These are phyloP conservation scores for Eretmochelys imbricata DNA, from an alignment of 2,113 vertebrate genomes.

Conservation along the genomic window DNA sequence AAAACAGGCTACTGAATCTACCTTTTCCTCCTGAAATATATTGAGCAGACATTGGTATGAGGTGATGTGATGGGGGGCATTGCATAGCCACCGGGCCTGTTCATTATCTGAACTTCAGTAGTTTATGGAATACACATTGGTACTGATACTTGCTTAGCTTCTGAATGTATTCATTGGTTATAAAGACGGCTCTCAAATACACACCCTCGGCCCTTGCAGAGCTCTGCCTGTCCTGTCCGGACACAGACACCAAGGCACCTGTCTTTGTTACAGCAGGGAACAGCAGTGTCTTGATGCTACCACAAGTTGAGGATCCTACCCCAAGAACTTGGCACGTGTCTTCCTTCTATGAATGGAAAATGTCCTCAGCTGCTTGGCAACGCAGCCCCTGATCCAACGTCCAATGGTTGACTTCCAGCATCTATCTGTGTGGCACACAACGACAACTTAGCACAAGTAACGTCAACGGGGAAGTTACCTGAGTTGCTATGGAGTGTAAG, in stretches of 20 bases:
- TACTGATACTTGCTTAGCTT: not conserved
- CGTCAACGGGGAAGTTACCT: not conserved
- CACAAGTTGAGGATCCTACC: accelerated
- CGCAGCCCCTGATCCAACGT: too few species aligned
- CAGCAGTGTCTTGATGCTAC: not conserved
- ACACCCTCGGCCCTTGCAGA: not conserved
- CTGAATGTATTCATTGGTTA: not conserved
- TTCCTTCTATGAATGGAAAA: not conserved
- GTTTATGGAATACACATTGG: not conserved
- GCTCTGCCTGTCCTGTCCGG: not conserved
- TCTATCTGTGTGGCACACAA: not conserved
- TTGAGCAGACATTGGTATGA: conserved; percentile 68
- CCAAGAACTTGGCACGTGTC: not conserved
- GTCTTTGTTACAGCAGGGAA: not conserved
- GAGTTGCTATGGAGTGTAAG: not conserved
- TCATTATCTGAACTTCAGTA: conserved; percentile 7
- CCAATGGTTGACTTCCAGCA: not conserved
- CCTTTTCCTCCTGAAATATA: conserved; percentile 42
- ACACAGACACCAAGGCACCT: not conserved
- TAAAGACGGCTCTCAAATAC: not conserved
- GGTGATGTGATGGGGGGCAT: conserved; percentile 46
- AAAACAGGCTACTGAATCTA: conserved; percentile 12
- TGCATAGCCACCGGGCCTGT: not conserved
- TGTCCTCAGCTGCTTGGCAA: not conserved
- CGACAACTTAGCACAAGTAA: not conserved